These are phyloP conservation scores for Brenthis daphne DNA, from an alignment of 2,888 invertebrate genomes.

Conservation along the genomic window DNA sequence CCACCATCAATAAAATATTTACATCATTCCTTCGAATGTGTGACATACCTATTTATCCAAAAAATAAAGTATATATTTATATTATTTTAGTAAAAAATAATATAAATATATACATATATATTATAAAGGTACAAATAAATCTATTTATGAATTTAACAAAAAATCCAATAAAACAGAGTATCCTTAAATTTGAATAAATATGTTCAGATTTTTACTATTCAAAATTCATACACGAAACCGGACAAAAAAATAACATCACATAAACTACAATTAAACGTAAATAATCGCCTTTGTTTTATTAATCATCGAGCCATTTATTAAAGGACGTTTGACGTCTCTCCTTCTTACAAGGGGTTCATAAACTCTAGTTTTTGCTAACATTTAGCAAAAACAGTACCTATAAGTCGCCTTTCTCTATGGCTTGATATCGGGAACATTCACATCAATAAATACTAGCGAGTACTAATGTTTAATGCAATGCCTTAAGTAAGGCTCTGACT, in stretches of 20 bases:
- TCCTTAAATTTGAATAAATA: too few relatives aligned
- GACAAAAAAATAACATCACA: neutral
- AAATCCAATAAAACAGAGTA: too few relatives aligned
- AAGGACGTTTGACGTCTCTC: constrained; percentile 12
- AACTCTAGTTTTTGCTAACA: constrained; percentile 31
- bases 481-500: constrained; percentile 25
- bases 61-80: too few relatives aligned
- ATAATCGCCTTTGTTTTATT: constrained; percentile 13
- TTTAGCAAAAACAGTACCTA: constrained; percentile 34
- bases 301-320: constrained; percentile 14
- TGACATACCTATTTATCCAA: too few relatives aligned
- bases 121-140: too few relatives aligned
- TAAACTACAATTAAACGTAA: constrained; percentile 17
- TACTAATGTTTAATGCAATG: constrained; percentile 44
- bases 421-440: constrained; percentile 37
- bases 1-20: too few relatives aligned
- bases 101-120: too few relatives aligned
- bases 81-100: too few relatives aligned
- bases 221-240: neutral
- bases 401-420: constrained; percentile 33
- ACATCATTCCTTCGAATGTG: too few relatives aligned
- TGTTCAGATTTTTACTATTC: too few relatives aligned
- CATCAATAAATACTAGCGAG: constrained; percentile 41
- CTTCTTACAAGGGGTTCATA: constrained; percentile 33
- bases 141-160: too few relatives aligned